Evolutionary conservation across 2,888 invertebrate species (phyloP).

Genomic region (Listrodromus nycthemerus): DNA sequence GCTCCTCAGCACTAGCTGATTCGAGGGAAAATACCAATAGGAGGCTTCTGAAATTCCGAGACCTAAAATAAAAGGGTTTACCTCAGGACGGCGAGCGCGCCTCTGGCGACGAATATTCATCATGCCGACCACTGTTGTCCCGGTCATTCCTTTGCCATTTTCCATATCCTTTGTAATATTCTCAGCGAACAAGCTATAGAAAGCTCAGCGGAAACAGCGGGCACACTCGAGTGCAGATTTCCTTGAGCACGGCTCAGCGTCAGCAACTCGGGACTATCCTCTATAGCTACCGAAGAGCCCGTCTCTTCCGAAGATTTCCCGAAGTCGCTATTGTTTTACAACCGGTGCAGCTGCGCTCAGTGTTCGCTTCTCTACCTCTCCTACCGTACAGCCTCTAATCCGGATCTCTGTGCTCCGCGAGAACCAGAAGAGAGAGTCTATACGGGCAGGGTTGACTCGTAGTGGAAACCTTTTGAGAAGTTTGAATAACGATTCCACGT

Average conservation of each 20-base stretch:
- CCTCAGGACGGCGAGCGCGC: background rate
- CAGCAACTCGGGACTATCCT: slow-evolving; percentile 32
- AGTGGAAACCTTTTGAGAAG: slow-evolving; percentile 17
- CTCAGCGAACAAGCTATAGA: slow-evolving; percentile 8
- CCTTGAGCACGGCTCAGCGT: slow-evolving; percentile 34
- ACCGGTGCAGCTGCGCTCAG: slow-evolving; percentile 35
- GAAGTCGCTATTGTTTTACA: slow-evolving; percentile 58
- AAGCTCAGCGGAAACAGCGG: background rate
- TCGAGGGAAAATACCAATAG: too few species aligned
- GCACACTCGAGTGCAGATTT: slow-evolving; percentile 30
- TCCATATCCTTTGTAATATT: slow-evolving; percentile 46
- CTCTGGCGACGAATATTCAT: slow-evolving; percentile 3
- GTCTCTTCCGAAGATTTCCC: slow-evolving; percentile 33
- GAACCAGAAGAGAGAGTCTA: background rate
- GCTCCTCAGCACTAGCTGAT: too few species aligned
- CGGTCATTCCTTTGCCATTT: slow-evolving; percentile 19
- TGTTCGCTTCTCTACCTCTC: background rate
- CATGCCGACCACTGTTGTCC: background rate
- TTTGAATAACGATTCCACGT: slow-evolving; percentile 28
- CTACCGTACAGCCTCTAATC: background rate
- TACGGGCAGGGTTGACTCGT: background rate
- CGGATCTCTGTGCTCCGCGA: background rate
- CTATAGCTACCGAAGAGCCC: background rate
- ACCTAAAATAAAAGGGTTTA: background rate
- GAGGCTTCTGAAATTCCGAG: background rate